A percentile compares a stretch with the other conserved stretches of the same genome.
Evolutionary conservation across 53 echinoderm and acorn worm genomes (phyloP).

Genomic region (Mesocentrotus franciscanus): DNA sequence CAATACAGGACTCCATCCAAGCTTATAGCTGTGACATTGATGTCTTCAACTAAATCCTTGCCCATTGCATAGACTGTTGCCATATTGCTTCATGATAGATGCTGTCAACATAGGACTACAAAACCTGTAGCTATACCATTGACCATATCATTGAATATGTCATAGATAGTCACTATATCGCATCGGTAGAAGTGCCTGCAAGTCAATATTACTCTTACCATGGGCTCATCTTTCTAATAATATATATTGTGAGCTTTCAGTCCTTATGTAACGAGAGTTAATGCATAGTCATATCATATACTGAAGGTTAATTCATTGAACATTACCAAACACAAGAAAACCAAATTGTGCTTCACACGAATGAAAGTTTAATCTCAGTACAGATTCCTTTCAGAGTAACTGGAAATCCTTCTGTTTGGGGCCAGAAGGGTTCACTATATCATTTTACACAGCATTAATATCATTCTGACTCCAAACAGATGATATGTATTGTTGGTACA

Average conservation of each 20-base stretch:
- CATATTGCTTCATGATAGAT: background rate
- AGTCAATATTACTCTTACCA: background rate
- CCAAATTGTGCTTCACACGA: background rate
- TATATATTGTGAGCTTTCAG: background rate
- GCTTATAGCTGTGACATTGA: background rate
- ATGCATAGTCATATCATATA: background rate
- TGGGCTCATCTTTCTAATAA: background rate
- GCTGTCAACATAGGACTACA: too few relatives aligned
- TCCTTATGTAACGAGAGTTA: background rate
- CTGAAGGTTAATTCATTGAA: background rate
- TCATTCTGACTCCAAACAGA: too few relatives aligned
- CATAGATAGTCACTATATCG: background rate
- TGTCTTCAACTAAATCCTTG: background rate
- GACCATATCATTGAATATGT: background rate
- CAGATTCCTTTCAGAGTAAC: background rate
- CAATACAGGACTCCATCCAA: background rate
- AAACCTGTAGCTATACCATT: too few relatives aligned
- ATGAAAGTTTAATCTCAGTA: background rate
- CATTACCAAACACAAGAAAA: background rate
- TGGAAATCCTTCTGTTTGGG: background rate
- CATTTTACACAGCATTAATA: too few relatives aligned
- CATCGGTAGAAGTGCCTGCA: background rate
- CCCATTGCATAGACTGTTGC: background rate
- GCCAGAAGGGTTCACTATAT: too few relatives aligned
- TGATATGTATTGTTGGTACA: too few relatives aligned